Percentiles rank a stretch among this genome's conserved stretches.
phyloP scores from a whole-genome alignment of 2,797 vertebrate genomes.

The Hydrocynus forskahlii region DNA sequence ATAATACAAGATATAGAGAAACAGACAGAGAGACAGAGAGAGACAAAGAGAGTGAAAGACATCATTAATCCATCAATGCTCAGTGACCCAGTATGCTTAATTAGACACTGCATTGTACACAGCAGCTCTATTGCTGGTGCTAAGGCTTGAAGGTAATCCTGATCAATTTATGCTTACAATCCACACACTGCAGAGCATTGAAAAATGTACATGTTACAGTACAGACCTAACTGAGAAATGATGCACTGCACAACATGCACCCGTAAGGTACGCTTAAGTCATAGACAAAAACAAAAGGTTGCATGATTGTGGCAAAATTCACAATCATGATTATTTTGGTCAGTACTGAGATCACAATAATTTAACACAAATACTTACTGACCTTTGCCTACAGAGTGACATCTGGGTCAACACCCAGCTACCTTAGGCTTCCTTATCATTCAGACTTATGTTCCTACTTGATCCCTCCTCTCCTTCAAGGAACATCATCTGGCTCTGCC shows the following conservation, averaged over 20 bases:
- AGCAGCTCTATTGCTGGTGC: not conserved
- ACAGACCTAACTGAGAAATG: not conserved
- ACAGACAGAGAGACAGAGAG: slow-evolving; percentile 3
- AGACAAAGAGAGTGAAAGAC: slow-evolving; percentile 23
- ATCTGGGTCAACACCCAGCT: too few relatives aligned
- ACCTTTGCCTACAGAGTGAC: too few relatives aligned
- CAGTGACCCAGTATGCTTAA: not conserved
- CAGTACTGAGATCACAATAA: too few relatives aligned
- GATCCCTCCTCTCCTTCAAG: too few relatives aligned
- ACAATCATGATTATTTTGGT: too few relatives aligned
- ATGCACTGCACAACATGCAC: not conserved
- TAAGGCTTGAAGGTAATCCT: not conserved
- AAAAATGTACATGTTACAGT: not conserved
- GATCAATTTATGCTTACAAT: not conserved
- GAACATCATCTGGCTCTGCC: too few relatives aligned
- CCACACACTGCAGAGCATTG: not conserved
- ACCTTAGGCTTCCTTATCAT: too few relatives aligned
- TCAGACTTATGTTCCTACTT: too few relatives aligned
- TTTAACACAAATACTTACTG: too few relatives aligned
- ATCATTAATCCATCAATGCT: not conserved
- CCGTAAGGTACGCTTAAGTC: not conserved
- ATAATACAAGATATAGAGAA: not conserved
- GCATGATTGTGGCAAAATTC: too few relatives aligned
- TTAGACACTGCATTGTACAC: not conserved
- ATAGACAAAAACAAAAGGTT: not conserved